Evolutionary conservation across 2,888 invertebrate species (phyloP).

Genomic region (Perizoma flavofasciatum): DNA sequence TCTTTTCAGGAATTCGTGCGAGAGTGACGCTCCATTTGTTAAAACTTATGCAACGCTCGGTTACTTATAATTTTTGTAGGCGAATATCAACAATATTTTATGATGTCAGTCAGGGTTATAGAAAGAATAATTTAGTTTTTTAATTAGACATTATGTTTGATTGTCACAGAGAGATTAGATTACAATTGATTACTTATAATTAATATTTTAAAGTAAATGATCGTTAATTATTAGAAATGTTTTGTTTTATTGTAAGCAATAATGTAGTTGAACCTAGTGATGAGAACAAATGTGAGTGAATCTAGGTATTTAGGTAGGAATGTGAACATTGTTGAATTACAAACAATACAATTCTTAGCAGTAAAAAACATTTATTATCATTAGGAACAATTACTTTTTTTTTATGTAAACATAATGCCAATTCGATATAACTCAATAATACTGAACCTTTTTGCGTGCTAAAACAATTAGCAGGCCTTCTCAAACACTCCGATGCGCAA

Average conservation of each 20-base stretch:
- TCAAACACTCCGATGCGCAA: slow-evolving; percentile 22
- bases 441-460: slow-evolving; percentile 36
- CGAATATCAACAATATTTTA: slow-evolving; percentile 74
- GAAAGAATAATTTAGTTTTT: slow-evolving; percentile 71
- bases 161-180: slow-evolving; percentile 66
- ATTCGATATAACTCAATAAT: slow-evolving; percentile 42
- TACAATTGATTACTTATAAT: slow-evolving; percentile 65
- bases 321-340: too few relatives aligned
- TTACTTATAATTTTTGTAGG: slow-evolving; percentile 90
- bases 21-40: slow-evolving; percentile 95
- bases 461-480: slow-evolving; percentile 23
- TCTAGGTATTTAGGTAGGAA: too few relatives aligned
- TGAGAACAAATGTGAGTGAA: neutral
- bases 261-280: neutral
- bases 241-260: slow-evolving; percentile 59
- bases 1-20: slow-evolving; percentile 91
- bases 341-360: neutral
- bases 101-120: slow-evolving; percentile 73
- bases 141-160: slow-evolving; percentile 74
- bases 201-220: slow-evolving; percentile 83
- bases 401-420: slow-evolving; percentile 21
- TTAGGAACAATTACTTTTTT: slow-evolving; percentile 31
- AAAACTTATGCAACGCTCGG: slow-evolving; percentile 97
- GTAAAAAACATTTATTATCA: slow-evolving; percentile 13
- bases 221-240: slow-evolving; percentile 81